Percentiles rank a stretch among this genome's conserved stretches.
phyloP scores from a whole-genome alignment of 2,113 vertebrate species.

The Datnioides undecimradiatus region DNA sequence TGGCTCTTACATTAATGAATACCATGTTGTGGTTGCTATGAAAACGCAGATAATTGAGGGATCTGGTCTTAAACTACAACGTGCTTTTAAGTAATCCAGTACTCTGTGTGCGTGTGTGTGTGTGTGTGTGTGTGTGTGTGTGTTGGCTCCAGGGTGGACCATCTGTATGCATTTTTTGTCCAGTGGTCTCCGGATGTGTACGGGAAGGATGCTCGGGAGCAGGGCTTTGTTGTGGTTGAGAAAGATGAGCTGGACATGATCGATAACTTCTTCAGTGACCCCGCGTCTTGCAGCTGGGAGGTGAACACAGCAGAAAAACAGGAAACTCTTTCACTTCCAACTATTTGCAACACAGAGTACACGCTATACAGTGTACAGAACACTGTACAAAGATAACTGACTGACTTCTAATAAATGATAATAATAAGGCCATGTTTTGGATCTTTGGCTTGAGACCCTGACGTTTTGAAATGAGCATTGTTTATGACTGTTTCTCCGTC shows the following conservation, averaged over 20 bases:
- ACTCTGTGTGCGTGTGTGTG: neutral
- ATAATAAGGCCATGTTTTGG: too few relatives aligned
- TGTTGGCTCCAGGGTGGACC: slow-evolving; percentile 89
- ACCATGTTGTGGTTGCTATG: too few relatives aligned
- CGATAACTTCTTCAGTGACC: slow-evolving; percentile 98
- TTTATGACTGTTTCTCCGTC: too few relatives aligned
- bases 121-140: neutral
- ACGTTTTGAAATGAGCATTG: neutral
- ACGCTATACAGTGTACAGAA: neutral
- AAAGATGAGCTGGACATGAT: slow-evolving; percentile 99
- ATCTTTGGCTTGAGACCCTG: neutral
- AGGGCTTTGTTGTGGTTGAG: slow-evolving; percentile 97
- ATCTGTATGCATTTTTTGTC: slow-evolving; percentile 95
- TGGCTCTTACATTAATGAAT: neutral
- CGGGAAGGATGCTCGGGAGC: slow-evolving; percentile 96
- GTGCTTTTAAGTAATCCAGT: neutral
- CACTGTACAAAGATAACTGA: too few relatives aligned
- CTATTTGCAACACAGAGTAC: neutral
- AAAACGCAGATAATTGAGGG: too few relatives aligned
- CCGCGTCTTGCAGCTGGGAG: slow-evolving; percentile 97
- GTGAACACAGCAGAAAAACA: slow-evolving; percentile 76
- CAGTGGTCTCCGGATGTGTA: slow-evolving; percentile 98
- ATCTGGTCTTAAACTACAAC: neutral
- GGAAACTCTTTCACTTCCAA: too few relatives aligned
- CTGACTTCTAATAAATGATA: too few relatives aligned